Base-by-base conservation (phyloP, 1,140 invertebrate genomes). In the Oryctes rhinoceros region DNA sequence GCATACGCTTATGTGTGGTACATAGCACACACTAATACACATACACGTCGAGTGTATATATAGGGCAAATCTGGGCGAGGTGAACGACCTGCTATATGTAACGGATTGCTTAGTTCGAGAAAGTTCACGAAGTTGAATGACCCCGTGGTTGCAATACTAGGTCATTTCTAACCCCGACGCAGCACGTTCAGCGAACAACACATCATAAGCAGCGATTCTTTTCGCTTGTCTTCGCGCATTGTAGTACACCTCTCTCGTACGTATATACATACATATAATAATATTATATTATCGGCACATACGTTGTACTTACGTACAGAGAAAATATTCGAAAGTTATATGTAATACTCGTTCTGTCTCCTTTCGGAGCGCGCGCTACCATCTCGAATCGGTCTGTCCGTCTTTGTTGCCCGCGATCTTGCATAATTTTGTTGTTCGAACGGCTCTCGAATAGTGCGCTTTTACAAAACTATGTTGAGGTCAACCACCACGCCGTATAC, bases 101-200 rank as follows among this genome's bases (percentile, higher is more conserved):
- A 84, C 81, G 81, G 84, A 81, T 80, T 81, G 81, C 81, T 80
- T 78, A 79, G 80, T 49, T 79, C 85, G 84, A 84, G 85, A 86
- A 86, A 86, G 85, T 86, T 83, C 85, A 82, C 75, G 76, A 80
- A 84, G 86, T 83, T 85, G 83, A 85, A 85, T 71, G 85, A 85
- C 84, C 85, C 77, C 48, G 59, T 79, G 76, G 24, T 71, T 71
- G 76, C 84, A 80, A 83, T 82, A 83, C 82, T 84, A 81, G 83
- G 84, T 85, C 84, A 85, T 76, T 81, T 79, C 81, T 79, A 83
- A 81, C 65, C 65, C 65, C 65, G 65, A 71, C 82, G 82, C 75
- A 74, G 59, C 75, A 48, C 79, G 79, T 77, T 24, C 20, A 71
- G 18, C 24, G 65, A 30, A 37, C 79, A 62, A 37, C 37, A 75